Evolutionary conservation across 2,888 invertebrate species (phyloP).

Genomic region (Rotaria sp.): DNA sequence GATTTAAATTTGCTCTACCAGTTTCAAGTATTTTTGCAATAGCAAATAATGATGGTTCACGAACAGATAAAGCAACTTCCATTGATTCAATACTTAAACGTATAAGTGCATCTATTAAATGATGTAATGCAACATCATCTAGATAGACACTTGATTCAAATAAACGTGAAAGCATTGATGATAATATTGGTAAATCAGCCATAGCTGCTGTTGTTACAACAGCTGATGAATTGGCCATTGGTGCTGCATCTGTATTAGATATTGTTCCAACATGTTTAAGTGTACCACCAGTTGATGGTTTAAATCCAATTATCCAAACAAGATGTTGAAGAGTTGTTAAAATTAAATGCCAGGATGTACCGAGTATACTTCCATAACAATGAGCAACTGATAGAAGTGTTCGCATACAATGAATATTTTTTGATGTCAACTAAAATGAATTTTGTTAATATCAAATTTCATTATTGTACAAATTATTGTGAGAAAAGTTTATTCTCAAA

Average conservation of each 20-base stretch:
- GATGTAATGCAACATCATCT: constrained; percentile 86
- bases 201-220: constrained; percentile 87
- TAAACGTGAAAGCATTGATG: constrained; percentile 67
- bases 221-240: constrained; percentile 43
- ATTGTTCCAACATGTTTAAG: constrained; percentile 60
- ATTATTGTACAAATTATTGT: too few relatives aligned
- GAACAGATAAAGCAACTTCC: constrained; percentile 87
- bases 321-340: constrained; percentile 74
- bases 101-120: constrained; percentile 88
- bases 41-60: constrained; percentile 90
- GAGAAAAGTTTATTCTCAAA: too few relatives aligned
- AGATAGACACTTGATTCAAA: constrained; percentile 70
- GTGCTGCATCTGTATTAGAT: constrained; percentile 41
- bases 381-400: constrained; percentile 80
- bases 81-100: constrained; percentile 91
- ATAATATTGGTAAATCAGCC: constrained; percentile 79
- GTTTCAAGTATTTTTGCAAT: constrained; percentile 97
- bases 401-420: constrained; percentile 91
- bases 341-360: constrained; percentile 88
- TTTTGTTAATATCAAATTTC: too few relatives aligned
- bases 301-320: constrained; percentile 66
- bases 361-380: constrained; percentile 80
- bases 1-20: constrained; percentile 80
- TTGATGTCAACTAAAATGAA: constrained; percentile 68
- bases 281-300: constrained; percentile 86